Percentiles rank a stretch among this genome's conserved stretches.
Conservation (phyloP, 2,888 invertebrate species). For the Malthinus flaveolus region DNA sequence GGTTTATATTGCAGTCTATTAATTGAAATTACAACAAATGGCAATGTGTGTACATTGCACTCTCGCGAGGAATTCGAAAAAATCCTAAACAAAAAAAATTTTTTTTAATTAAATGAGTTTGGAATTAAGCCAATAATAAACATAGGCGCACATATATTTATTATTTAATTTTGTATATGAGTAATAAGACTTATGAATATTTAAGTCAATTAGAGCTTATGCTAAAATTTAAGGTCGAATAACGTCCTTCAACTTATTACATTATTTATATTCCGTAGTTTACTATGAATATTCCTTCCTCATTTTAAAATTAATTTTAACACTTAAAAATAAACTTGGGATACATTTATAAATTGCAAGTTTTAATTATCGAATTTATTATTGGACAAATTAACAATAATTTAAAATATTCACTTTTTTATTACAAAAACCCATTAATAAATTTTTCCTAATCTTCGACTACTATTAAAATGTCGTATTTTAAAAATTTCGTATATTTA, state of each 20-base stretch:
- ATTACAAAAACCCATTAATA: not conserved
- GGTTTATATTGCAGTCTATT: too few species aligned
- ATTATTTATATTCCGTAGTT: not conserved
- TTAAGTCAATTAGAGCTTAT: constrained; percentile 2
- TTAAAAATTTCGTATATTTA: too few species aligned
- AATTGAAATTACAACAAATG: too few species aligned
- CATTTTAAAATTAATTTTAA: not conserved
- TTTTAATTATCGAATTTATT: not conserved
- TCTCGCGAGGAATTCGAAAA: too few species aligned
- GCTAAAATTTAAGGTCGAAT: constrained; percentile 4
- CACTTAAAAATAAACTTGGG: not conserved
- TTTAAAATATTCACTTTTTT: constrained; percentile 1
- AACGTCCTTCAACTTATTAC: constrained; percentile 5
- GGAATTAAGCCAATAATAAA: too few species aligned
- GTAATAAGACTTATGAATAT: constrained; percentile 2
- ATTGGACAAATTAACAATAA: constrained; percentile 1
- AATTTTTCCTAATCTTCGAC: too few species aligned
- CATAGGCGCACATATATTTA: not conserved
- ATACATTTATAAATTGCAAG: not conserved
- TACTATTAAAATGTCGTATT: too few species aligned
- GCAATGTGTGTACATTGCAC: too few species aligned
- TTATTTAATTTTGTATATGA: constrained; percentile 5
- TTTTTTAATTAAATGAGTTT: too few species aligned
- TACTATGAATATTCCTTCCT: constrained; percentile 4
- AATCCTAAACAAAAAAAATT: too few species aligned